Evolutionary conservation across 2,797 vertebrate species (phyloP).

Genomic region (Hippocampus kuda): DNA sequence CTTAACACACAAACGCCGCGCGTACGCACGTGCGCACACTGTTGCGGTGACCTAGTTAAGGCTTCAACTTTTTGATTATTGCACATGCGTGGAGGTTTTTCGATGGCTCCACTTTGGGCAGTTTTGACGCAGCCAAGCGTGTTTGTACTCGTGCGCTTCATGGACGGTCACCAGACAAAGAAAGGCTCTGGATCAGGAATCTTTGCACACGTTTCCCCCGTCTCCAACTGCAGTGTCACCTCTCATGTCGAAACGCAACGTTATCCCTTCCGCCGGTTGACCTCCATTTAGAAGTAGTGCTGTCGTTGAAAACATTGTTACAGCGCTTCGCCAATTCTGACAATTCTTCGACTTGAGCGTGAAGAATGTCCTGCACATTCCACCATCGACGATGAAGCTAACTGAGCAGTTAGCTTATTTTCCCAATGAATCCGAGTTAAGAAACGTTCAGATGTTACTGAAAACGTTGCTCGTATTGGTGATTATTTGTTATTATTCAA

Average conservation of each 20-base stretch:
- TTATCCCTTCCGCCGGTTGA: not conserved
- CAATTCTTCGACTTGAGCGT: no score
- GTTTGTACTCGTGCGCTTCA: conserved; percentile 44
- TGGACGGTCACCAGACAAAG: conserved; percentile 46
- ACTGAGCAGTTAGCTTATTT: not conserved
- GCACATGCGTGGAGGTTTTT: conserved; percentile 22
- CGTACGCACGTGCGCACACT: not conserved
- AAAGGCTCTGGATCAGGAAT: conserved; percentile 1
- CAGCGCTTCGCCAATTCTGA: no score
- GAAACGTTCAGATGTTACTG: not conserved
- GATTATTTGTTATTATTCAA: not conserved
- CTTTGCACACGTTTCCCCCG: not conserved
- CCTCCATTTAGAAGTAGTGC: not conserved
- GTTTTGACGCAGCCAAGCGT: not conserved
- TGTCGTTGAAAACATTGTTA: no score
- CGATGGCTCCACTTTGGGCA: conserved; percentile 23
- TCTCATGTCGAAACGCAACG: not conserved
- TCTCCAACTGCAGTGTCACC: not conserved
- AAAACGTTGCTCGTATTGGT: no score
- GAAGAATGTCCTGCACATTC: not conserved
- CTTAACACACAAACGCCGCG: conserved; percentile 21
- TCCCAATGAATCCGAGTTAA: not conserved
- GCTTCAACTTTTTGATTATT: conserved; percentile 38
- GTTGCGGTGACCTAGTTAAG: conserved; percentile 52
- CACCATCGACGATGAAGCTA: not conserved